Conservation (phyloP, 2,113 vertebrate genomes). For the Channa maculata region DNA sequence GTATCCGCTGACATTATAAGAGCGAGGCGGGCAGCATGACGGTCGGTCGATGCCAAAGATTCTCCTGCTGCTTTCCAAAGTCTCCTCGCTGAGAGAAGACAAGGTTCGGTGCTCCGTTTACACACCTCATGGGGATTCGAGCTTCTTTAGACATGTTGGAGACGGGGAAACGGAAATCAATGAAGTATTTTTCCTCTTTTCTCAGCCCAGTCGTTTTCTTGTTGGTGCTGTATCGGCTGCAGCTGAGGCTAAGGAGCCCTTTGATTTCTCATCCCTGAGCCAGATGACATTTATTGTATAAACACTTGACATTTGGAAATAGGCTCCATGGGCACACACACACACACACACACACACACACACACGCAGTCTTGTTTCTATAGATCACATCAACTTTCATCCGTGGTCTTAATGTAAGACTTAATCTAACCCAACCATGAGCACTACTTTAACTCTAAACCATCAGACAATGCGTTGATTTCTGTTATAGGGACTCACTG, state of each 20-base stretch:
- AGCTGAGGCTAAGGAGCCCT: slow-evolving; percentile 36
- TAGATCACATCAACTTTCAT: no score
- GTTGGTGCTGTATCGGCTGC: slow-evolving; percentile 21
- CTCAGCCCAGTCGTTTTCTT: neutral
- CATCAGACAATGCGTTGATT: no score
- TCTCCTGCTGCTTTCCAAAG: slow-evolving; percentile 15
- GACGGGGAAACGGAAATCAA: slow-evolving; percentile 14
- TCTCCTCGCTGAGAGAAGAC: neutral
- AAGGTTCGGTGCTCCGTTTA: neutral
- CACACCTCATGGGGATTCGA: slow-evolving; percentile 1
- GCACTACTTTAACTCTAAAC: no score
- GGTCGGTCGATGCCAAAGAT: slow-evolving; percentile 11
- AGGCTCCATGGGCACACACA: slow-evolving; percentile 38
- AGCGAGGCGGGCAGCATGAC: slow-evolving; percentile 1
- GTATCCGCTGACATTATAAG: neutral
- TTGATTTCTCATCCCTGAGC: slow-evolving; percentile 63
- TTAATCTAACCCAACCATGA: no score
- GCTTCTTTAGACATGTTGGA: neutral
- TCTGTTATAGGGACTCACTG: no score
- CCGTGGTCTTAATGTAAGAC: neutral
- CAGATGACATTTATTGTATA: slow-evolving; percentile 74
- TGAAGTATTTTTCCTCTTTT: neutral
- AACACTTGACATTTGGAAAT: slow-evolving; percentile 79
- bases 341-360: slow-evolving; percentile 10
- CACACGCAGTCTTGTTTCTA: neutral